Conservation (phyloP, 2,113 vertebrate genomes). For the Nansenia antarctica region DNA sequence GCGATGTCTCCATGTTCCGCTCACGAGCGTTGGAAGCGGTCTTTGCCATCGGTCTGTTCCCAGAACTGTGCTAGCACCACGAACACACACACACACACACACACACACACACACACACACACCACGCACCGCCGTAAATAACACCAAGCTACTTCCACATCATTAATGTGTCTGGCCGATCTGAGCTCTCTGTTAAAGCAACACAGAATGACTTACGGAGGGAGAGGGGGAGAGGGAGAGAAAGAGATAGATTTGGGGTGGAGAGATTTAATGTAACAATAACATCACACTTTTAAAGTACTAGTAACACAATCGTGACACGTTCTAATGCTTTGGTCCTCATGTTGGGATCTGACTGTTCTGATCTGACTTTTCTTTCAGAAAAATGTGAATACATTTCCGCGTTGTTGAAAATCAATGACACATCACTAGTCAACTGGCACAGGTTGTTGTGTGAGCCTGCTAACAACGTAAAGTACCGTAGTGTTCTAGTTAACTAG, state of each 20-base stretch:
- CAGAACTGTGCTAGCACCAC: slow-evolving; percentile 43
- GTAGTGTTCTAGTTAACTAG: no score
- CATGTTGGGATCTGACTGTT: neutral
- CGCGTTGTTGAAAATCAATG: no score
- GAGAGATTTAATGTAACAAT: neutral
- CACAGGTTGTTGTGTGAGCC: no score
- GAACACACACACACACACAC: no score
- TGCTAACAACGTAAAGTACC: no score
- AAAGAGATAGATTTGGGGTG: neutral
- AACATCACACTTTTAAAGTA: neutral
- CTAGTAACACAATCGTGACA: neutral
- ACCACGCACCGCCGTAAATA: slow-evolving; percentile 56
- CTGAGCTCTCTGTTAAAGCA: slow-evolving; percentile 18
- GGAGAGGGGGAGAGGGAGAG: neutral
- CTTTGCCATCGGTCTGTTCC: slow-evolving; percentile 44
- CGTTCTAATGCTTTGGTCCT: neutral
- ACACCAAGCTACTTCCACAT: slow-evolving; percentile 30
- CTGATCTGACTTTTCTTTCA: neutral
- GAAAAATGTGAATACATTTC: no score
- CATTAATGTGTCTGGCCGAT: slow-evolving; percentile 46
- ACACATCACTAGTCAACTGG: no score
- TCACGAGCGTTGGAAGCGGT: slow-evolving; percentile 23
- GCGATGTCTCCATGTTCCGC: neutral
- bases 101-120: no score
- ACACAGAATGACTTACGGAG: slow-evolving; percentile 21